These are phyloP conservation scores for Allolobophora icterica DNA, from an alignment of 2,888 invertebrate species.

Conservation along the genomic window DNA sequence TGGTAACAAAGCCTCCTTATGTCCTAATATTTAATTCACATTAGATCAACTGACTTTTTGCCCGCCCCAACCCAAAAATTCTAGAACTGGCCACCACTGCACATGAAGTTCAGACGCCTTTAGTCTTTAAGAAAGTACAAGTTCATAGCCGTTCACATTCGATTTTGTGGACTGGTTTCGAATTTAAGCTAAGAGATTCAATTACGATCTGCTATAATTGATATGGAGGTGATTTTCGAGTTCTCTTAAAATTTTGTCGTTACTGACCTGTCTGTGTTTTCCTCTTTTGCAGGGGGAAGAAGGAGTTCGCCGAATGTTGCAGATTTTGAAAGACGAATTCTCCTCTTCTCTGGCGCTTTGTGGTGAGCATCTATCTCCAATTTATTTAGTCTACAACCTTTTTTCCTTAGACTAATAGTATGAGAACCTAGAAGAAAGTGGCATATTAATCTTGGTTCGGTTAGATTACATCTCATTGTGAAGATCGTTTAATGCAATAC, in stretches of 20 bases:
- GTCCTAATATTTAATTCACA: no score
- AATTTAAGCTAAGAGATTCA: not conserved
- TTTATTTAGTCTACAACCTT: no score
- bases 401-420: no score
- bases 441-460: no score
- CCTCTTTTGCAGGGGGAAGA: conserved; percentile 71
- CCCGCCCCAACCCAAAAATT: no score
- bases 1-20: no score
- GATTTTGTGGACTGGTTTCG: not conserved
- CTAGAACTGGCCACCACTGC: no score
- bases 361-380: conserved; percentile 41
- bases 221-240: not conserved
- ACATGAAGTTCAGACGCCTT: not conserved
- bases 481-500: no score
- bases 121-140: not conserved
- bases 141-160: not conserved
- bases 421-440: no score
- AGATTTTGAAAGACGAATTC: conserved; percentile 78
- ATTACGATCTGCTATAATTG: not conserved
- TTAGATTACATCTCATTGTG: no score
- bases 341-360: conserved; percentile 76
- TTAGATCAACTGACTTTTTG: no score
- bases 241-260: not conserved
- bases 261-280: not conserved
- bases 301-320: conserved; percentile 78